Evolutionary conservation across 2,113 vertebrate species (phyloP).

Genomic region (Orientallactaga bullata): DNA sequence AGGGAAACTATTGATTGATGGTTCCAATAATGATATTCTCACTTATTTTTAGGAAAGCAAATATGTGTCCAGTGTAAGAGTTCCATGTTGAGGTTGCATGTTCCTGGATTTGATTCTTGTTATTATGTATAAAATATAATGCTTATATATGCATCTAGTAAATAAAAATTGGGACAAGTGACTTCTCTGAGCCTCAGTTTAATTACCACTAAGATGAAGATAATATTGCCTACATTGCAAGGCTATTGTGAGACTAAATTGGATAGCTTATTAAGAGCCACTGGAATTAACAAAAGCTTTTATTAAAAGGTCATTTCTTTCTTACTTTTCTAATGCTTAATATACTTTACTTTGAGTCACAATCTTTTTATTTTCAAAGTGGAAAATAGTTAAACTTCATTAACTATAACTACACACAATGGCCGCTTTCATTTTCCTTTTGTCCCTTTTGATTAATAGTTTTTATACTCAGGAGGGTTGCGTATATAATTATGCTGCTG

Average conservation of each 20-base stretch:
- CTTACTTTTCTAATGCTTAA: constrained; percentile 22
- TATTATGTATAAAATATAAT: constrained; percentile 11
- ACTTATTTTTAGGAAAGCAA: constrained; percentile 45
- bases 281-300: constrained; percentile 25
- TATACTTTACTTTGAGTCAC: constrained; percentile 44
- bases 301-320: constrained; percentile 42
- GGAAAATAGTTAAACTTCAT: constrained; percentile 31
- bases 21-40: neutral
- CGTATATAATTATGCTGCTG: constrained; percentile 51
- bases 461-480: constrained; percentile 11
- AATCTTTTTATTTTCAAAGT: constrained; percentile 46
- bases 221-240: neutral
- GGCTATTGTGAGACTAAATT: constrained; percentile 23
- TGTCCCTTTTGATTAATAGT: constrained; percentile 53
- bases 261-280: neutral
- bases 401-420: neutral
- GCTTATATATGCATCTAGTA: neutral
- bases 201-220: neutral
- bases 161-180: neutral
- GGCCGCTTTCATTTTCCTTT: neutral
- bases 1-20: constrained; percentile 39
- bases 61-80: neutral
- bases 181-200: constrained; percentile 13
- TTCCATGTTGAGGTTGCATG: neutral
- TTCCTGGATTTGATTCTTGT: constrained; percentile 23